phyloP scores from a whole-genome alignment of 1,140 invertebrate species.

The Megathymus violae region DNA sequence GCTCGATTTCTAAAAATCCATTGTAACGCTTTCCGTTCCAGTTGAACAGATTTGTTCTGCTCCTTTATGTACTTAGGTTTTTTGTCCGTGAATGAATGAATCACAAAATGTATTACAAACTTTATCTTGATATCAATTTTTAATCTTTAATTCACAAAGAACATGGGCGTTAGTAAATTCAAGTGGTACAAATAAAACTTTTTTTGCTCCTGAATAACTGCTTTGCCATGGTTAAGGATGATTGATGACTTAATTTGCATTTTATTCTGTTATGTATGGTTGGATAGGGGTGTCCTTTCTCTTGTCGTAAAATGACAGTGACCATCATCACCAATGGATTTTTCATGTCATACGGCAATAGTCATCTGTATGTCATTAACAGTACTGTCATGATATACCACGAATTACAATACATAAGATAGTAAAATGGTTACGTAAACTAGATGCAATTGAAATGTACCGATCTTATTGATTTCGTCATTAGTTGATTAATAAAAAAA shows the following conservation, averaged over 20 bases:
- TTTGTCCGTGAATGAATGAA: slow-evolving; percentile 28
- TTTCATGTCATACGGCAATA: too few species aligned
- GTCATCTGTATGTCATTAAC: too few species aligned
- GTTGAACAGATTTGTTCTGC: too few species aligned
- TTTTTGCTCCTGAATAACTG: slow-evolving; percentile 35
- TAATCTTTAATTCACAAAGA: slow-evolving; percentile 33
- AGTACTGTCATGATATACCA: too few species aligned
- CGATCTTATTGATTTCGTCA: too few species aligned
- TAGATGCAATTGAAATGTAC: too few species aligned
- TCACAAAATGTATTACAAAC: slow-evolving; percentile 32
- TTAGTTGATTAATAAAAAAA: neutral
- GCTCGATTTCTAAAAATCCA: too few species aligned
- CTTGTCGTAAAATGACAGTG: slow-evolving; percentile 15
- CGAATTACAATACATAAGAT: too few species aligned
- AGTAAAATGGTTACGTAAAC: too few species aligned
- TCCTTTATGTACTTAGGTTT: too few species aligned
- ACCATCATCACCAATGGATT: neutral
- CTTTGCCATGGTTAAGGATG: slow-evolving; percentile 53
- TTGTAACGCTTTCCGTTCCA: too few species aligned
- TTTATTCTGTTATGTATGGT: slow-evolving; percentile 51
- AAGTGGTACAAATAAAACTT: slow-evolving; percentile 39
- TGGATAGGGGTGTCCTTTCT: slow-evolving; percentile 21
- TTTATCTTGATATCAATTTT: slow-evolving; percentile 36
- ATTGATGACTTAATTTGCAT: slow-evolving; percentile 53
- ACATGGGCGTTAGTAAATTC: slow-evolving; percentile 30